These are phyloP conservation scores for Drosophila meridiana DNA, from an alignment of 2,888 invertebrate genomes.

Conservation along the genomic window DNA sequence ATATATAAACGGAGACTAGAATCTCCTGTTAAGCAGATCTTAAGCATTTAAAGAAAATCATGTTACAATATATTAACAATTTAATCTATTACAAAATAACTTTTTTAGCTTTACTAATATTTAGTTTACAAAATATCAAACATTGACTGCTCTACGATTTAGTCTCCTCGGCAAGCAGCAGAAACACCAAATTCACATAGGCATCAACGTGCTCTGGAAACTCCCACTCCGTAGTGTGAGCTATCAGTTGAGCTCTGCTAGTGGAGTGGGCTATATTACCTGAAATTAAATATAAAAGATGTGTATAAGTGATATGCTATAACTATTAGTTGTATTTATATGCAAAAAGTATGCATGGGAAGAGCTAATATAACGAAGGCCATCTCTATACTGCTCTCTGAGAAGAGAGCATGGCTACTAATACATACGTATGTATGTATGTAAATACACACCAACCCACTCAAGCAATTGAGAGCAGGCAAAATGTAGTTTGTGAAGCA, in stretches of 20 bases:
- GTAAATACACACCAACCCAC: background rate
- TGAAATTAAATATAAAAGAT: background rate
- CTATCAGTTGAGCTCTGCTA: slow-evolving; percentile 70
- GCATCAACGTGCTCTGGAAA: slow-evolving; percentile 79
- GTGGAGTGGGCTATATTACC: slow-evolving; percentile 76
- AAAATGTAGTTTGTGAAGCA: background rate
- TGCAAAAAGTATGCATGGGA: background rate
- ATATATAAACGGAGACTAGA: background rate
- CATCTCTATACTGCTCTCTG: background rate
- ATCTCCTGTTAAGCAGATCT: background rate
- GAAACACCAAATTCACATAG: slow-evolving; percentile 71
- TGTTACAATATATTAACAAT: background rate
- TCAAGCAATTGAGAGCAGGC: background rate
- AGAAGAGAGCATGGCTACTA: background rate
- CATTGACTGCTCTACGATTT: slow-evolving; percentile 20
- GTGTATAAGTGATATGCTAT: background rate
- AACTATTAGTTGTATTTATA: background rate
- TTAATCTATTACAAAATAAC: background rate
- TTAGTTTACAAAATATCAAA: background rate
- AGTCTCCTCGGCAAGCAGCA: slow-evolving; percentile 75
- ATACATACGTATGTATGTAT: background rate
- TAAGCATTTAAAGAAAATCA: slow-evolving; percentile 1
- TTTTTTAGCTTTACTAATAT: background rate
- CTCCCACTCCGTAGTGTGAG: slow-evolving; percentile 78
- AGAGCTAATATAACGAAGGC: background rate